These are phyloP conservation scores for Netelia virgata DNA, from an alignment of 2,888 invertebrate species.

Conservation along the genomic window DNA sequence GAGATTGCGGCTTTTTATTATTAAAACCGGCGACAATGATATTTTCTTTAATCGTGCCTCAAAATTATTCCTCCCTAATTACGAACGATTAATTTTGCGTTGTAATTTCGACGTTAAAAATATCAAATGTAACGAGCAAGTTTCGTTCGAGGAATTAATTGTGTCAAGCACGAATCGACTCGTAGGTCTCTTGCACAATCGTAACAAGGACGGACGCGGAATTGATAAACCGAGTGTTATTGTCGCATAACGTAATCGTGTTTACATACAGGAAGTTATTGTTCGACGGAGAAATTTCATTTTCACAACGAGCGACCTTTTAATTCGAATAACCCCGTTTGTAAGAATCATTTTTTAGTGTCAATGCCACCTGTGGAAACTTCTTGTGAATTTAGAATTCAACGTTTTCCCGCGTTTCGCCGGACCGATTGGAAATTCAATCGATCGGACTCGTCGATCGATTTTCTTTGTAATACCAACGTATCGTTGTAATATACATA, in stretches of 20 bases:
- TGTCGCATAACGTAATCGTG: not conserved
- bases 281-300: not conserved
- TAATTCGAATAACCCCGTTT: not conserved
- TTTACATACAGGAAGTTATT: not conserved
- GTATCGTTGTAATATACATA: constrained; percentile 1
- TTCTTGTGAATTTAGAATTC: not conserved
- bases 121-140: not conserved
- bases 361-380: not conserved
- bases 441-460: not conserved
- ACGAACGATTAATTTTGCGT: not conserved
- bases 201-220: not conserved
- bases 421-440: not conserved
- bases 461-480: not conserved
- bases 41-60: not conserved
- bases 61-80: not conserved
- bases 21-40: not conserved
- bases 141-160: not conserved
- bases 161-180: not conserved
- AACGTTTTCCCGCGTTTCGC: constrained; percentile 35
- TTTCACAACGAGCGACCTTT: not conserved
- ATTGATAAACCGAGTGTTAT: not conserved
- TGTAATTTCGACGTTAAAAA: not conserved
- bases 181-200: constrained; percentile 12
- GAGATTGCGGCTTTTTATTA: not conserved
- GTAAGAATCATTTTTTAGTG: not conserved